Evolutionary conservation across 2,888 invertebrate genomes (phyloP).

Genomic region (Xestia ashworthii): DNA sequence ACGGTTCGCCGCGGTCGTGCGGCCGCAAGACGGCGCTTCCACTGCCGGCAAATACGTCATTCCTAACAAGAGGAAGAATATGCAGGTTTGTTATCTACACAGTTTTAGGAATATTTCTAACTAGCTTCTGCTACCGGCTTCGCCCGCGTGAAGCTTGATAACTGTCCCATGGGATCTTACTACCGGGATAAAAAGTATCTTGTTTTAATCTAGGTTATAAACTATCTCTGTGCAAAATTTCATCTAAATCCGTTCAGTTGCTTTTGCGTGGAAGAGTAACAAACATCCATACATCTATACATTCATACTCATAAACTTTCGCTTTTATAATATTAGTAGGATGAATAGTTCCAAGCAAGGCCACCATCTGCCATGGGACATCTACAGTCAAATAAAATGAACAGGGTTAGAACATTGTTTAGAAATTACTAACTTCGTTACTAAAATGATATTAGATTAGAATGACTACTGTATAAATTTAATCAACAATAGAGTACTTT

Average conservation of each 20-base stretch:
- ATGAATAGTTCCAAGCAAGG: background rate
- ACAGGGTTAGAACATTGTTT: background rate
- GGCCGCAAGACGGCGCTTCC: conserved; percentile 88
- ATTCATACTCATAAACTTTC: background rate
- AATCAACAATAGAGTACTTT: too few relatives aligned
- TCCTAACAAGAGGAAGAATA: conserved; percentile 94
- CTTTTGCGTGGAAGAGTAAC: too few relatives aligned
- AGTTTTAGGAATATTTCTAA: background rate
- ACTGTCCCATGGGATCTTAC: too few relatives aligned
- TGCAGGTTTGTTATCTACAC: conserved; percentile 73
- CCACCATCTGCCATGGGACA: background rate
- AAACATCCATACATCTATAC: too few relatives aligned
- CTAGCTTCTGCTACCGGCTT: too few relatives aligned
- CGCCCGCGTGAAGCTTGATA: too few relatives aligned
- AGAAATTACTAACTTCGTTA: background rate
- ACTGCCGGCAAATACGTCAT: conserved; percentile 92
- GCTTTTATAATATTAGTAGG: background rate
- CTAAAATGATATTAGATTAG: background rate
- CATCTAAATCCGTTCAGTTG: too few relatives aligned
- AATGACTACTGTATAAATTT: background rate
- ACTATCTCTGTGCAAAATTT: too few relatives aligned
- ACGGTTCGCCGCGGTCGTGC: conserved; percentile 95
- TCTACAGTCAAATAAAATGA: background rate
- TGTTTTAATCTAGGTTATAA: too few relatives aligned
- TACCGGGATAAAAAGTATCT: too few relatives aligned